phyloP scores from a whole-genome alignment of 2,113 vertebrate genomes.

The Eubucco bourcierii region DNA sequence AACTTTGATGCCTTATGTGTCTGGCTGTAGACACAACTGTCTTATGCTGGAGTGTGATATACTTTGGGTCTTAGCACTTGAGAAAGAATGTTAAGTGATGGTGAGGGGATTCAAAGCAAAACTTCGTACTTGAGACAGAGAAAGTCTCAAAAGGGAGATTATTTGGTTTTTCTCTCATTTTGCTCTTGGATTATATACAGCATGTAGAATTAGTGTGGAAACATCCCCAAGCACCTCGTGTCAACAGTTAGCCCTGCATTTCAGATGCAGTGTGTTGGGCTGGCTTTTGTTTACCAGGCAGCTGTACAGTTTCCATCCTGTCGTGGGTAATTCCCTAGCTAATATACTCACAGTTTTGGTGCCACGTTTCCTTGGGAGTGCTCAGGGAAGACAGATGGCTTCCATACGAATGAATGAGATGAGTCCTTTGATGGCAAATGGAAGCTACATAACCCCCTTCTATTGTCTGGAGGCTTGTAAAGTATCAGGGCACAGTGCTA shows the following conservation, averaged over 20 bases:
- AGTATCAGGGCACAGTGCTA: accelerated
- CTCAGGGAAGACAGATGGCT: not conserved
- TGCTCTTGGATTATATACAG: not conserved
- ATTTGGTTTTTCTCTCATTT: not conserved
- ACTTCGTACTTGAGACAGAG: not conserved
- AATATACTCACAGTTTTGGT: not conserved
- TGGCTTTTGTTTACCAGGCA: not conserved
- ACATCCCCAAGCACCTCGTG: not conserved
- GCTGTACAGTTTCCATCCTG: not conserved
- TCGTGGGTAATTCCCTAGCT: not conserved
- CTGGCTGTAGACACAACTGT: not conserved
- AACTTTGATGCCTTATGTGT: not conserved
- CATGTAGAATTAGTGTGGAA: not conserved
- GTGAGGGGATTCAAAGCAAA: not conserved
- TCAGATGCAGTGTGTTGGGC: not conserved
- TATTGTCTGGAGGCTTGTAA: not conserved
- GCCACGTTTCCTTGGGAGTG: not conserved
- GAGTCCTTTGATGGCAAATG: not conserved
- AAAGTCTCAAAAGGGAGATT: not conserved
- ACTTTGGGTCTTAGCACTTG: not conserved
- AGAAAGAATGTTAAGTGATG: not conserved
- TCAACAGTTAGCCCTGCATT: not conserved
- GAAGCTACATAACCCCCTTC: not conserved
- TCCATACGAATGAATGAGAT: not conserved
- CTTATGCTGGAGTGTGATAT: not conserved